Evolutionary conservation across 2,797 vertebrate species (phyloP).

Genomic region (Simalia tracyae): DNA sequence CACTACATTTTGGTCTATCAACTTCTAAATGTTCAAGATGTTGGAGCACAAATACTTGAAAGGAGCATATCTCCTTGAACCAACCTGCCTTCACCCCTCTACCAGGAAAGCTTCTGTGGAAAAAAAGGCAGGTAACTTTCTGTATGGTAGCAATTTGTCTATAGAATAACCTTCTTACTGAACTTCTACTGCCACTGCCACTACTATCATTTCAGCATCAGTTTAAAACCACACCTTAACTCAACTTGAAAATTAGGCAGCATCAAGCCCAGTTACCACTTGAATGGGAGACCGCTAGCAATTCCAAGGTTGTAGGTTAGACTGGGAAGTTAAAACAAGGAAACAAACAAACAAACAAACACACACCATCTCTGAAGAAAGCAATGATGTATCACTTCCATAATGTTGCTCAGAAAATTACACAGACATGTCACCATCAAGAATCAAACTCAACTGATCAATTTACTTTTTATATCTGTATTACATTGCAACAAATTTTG

Average conservation of each 20-base stretch:
- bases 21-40: background rate
- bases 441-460: background rate
- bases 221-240: background rate
- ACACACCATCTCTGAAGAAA: background rate
- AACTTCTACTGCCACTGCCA: background rate
- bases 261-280: background rate
- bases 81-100: background rate
- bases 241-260: background rate
- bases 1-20: background rate
- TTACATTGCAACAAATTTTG: background rate
- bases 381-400: background rate
- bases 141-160: background rate
- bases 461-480: background rate
- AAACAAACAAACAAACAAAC: too few relatives aligned
- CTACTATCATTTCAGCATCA: background rate
- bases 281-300: background rate
- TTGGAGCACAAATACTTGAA: background rate
- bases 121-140: background rate
- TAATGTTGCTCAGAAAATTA: background rate
- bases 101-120: background rate
- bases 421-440: background rate
- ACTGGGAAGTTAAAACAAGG: background rate
- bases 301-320: background rate
- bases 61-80: background rate
- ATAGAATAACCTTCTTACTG: background rate